Evolutionary conservation across 2,797 vertebrate genomes (phyloP).

Genomic region (Melopsittacus undulatus): DNA sequence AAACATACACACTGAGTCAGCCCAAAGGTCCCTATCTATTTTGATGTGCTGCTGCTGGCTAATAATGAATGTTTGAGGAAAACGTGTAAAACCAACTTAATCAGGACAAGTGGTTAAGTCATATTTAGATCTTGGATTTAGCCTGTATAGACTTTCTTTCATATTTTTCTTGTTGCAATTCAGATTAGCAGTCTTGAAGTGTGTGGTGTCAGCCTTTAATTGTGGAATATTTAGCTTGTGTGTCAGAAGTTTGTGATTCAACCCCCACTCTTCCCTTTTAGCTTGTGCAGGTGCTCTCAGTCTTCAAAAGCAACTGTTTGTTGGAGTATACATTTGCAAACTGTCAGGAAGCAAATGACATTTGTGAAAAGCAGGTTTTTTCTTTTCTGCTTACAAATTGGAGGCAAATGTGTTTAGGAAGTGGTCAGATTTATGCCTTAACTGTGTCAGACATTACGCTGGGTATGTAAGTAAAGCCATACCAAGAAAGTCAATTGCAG

Average conservation of each 20-base stretch:
- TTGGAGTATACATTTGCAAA: conserved; percentile 58
- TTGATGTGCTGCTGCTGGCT: background rate
- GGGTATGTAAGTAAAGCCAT: background rate
- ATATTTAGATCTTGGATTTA: background rate
- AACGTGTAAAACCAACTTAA: background rate
- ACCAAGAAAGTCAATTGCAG: background rate
- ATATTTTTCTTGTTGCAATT: background rate
- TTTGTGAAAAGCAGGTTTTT: conserved; percentile 54
- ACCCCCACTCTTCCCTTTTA: conserved; percentile 21
- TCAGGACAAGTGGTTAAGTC: background rate
- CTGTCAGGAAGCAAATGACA: conserved; percentile 59
- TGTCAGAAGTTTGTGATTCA: conserved; percentile 40
- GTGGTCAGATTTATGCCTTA: conserved; percentile 48
- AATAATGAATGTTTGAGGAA: background rate
- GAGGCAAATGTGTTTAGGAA: conserved; percentile 42
- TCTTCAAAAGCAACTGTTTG: conserved; percentile 57
- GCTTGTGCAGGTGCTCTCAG: conserved; percentile 53
- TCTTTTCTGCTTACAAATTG: conserved; percentile 36
- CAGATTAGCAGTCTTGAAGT: background rate
- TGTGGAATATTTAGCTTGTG: background rate
- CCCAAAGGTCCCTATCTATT: background rate
- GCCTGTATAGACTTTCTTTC: background rate
- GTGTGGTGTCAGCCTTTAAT: background rate
- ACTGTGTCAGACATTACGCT: background rate
- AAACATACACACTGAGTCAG: background rate